phyloP scores from a whole-genome alignment of 2,113 vertebrate genomes.

The Psilopogon haemacephalus region DNA sequence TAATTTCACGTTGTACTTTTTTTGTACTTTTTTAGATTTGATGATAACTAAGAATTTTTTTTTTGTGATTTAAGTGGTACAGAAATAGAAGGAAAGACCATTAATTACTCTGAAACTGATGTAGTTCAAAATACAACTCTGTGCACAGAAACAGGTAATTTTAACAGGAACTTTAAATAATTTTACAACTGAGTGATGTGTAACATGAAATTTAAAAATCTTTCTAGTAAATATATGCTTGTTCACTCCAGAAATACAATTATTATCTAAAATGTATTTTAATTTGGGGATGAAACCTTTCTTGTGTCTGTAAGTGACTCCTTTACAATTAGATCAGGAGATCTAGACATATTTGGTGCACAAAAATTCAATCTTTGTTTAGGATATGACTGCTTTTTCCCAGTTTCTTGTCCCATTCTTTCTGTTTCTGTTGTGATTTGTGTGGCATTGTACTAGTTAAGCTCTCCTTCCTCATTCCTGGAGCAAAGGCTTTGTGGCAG shows the following conservation, averaged over 20 bases:
- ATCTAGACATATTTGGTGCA: background rate
- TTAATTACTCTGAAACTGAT: conserved; percentile 30
- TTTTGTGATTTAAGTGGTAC: conserved; percentile 41
- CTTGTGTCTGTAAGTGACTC: background rate
- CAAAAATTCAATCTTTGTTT: background rate
- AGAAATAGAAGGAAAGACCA: conserved; percentile 66
- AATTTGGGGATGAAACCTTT: background rate
- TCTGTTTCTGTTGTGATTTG: background rate
- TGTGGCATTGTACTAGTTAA: background rate
- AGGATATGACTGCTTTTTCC: background rate
- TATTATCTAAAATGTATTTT: background rate
- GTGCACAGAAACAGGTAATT: conserved; percentile 77
- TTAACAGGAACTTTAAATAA: background rate
- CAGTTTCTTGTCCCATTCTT: background rate
- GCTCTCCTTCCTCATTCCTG: background rate
- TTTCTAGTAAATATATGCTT: background rate
- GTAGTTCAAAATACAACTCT: conserved; percentile 50
- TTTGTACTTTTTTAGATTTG: conserved; percentile 48
- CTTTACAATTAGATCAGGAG: background rate
- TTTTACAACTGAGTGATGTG: background rate
- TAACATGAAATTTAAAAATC: background rate
- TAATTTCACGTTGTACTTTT: background rate
- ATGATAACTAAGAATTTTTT: conserved; percentile 44
- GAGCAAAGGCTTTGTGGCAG: background rate
- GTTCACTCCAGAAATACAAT: background rate